Base-by-base conservation (phyloP, 1,140 invertebrate species). In the Ceratosolen fusciceps region DNA sequence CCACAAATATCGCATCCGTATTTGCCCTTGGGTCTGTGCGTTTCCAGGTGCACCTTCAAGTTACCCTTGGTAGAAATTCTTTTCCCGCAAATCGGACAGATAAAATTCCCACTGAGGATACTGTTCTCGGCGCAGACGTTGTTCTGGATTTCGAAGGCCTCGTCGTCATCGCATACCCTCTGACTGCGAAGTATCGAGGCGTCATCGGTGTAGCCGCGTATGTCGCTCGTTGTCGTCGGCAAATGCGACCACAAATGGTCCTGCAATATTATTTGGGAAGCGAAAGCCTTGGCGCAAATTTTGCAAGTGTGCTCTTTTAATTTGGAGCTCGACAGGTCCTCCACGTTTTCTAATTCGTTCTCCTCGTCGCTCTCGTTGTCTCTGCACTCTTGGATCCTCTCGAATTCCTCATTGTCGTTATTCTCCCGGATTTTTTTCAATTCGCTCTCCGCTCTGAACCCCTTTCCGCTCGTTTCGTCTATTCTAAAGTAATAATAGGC, bases 1-100 rank as follows among this genome's bases (percentile, higher is more conserved):
- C 93, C 93, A 89, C 93, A 95, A 82, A 94, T 91, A 83, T 93
- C 92, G 85, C 93, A 95, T 56, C 90, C 91, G 79, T 93, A 92
- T 88, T 92, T 92, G 76, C 93, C 93, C 84, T 92, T 92, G 81
- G 91, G 91, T 84, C 91, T 90, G 84, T 94, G 93, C 26, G 92
- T 91, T 84, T 94, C 93, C 74, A 94, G 86, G 89, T 94, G 93
- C 54, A 92, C 89, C 87, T 94, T 93, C 26, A 94, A 87, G 86
- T 94, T 93, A 82, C 91, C 90, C 85, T 92, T 94, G 71, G 91
- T 92, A 81, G 90, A 93, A 83, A 93, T 93, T 86, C 86, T 89
- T 86, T 92, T 93, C 65, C 91, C 90, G 86, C 93, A 94, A 82
- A 92, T 92, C 39, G 91, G 91, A 88, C 94, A 94, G 49, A 89